Percentiles rank a stretch among this genome's conserved stretches.
These are phyloP conservation scores for Physella acuta DNA, from an alignment of 1,140 invertebrate species.

Conservation along the genomic window DNA sequence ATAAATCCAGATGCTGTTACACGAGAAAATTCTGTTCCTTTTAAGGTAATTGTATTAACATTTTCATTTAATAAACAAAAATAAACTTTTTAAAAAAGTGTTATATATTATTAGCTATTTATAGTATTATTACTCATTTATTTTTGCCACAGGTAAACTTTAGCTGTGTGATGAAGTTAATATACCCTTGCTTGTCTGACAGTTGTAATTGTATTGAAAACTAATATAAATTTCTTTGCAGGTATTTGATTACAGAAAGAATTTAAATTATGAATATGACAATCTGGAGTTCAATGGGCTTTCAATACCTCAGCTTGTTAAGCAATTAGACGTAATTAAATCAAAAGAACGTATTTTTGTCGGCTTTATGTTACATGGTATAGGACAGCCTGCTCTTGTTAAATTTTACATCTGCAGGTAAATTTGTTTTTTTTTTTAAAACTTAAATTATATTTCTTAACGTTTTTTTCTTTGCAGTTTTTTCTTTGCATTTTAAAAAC, in stretches of 20 bases:
- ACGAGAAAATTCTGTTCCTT: conserved; percentile 23
- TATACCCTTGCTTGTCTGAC: no score
- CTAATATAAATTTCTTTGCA: conserved; percentile 15
- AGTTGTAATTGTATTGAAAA: no score
- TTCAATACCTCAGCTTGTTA: conserved; percentile 13
- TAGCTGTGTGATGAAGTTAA: neutral
- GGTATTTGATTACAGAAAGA: conserved; percentile 26
- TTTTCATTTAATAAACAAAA: conserved; percentile 19
- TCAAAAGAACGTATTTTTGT: conserved; percentile 27
- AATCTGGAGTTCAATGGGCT: conserved; percentile 27
- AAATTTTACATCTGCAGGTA: conserved; percentile 29
- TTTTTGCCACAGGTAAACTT: no score
- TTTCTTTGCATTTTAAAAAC: no score
- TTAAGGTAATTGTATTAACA: conserved; percentile 23
- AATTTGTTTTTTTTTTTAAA: no score
- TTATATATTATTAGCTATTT: conserved; percentile 24
- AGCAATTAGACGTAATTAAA: conserved; percentile 3
- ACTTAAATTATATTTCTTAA: no score
- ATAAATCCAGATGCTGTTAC: conserved; percentile 27
- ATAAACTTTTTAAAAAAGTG: conserved; percentile 25
- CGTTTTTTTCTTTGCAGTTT: no score
- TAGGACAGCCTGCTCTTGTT: conserved; percentile 27
- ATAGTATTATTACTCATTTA: conserved; percentile 17
- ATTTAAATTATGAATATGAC: conserved; percentile 32
- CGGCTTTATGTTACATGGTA: conserved; percentile 32